Percentiles rank a stretch among this genome's conserved stretches.
Evolutionary conservation across 2,797 vertebrate genomes (phyloP).

Genomic region (Tarsius wallacei): DNA sequence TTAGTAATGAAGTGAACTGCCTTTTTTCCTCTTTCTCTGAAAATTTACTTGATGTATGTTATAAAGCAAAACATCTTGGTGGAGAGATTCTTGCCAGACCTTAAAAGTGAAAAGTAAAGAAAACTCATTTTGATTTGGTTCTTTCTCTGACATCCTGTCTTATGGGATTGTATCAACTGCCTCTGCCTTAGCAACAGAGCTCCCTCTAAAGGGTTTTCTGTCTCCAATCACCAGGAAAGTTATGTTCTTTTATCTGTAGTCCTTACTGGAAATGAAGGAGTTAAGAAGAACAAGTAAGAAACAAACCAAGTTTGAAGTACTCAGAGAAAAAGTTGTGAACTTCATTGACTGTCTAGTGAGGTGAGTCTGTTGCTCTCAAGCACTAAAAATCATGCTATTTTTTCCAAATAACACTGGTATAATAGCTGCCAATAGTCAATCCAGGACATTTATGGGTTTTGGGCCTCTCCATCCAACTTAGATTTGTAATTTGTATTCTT

Average conservation of each 20-base stretch:
- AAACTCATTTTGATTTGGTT: not conserved
- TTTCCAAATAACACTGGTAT: not conserved
- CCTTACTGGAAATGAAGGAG: slow-evolving; percentile 96
- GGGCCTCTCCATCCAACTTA: not conserved
- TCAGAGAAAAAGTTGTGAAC: slow-evolving; percentile 94
- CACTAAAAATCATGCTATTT: not conserved
- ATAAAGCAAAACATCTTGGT: slow-evolving; percentile 17
- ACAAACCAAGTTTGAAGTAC: slow-evolving; percentile 94
- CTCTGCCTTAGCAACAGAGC: not conserved
- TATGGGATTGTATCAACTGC: not conserved
- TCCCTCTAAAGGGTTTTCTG: slow-evolving; percentile 51
- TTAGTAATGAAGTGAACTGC: not conserved
- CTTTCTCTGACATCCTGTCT: slow-evolving; percentile 38
- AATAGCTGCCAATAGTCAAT: not conserved
- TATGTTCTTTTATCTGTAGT: slow-evolving; percentile 90
- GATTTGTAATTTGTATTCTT: slow-evolving; percentile 29
- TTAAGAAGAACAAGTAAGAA: slow-evolving; percentile 94
- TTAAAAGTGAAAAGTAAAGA: slow-evolving; percentile 40
- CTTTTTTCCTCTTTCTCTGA: slow-evolving; percentile 36
- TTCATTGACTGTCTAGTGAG: slow-evolving; percentile 95
- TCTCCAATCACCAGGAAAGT: slow-evolving; percentile 72
- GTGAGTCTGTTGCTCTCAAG: slow-evolving; percentile 89
- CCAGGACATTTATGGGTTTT: not conserved
- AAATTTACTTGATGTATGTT: slow-evolving; percentile 24
- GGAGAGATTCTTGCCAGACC: slow-evolving; percentile 31